Base-by-base conservation (phyloP, 2,113 vertebrate species). In the Anhinga rufa region DNA sequence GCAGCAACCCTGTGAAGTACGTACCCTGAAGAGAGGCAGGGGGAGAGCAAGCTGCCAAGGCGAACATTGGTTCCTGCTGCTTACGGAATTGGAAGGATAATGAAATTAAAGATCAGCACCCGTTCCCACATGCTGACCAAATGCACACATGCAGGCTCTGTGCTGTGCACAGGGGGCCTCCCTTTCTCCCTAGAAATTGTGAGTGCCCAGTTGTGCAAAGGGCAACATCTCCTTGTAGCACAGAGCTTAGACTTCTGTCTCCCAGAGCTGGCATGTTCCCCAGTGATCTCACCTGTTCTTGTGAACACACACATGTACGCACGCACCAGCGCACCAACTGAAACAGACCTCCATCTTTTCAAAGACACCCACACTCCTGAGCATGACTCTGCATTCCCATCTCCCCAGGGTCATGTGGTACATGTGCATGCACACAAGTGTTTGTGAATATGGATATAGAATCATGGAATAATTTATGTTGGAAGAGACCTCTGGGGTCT, bases 51-150 rank as follows among this genome's bases (percentile, higher is more conserved):
- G 40, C 80, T 91, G 85, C 74, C 60, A 71, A 82, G 34, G 82
- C 57, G 72, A 79, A 69, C 57, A 14, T 1, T 87, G 69, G 28
- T 57, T 84, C 32, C 42, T 76, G 84, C 32, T 87, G 78, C 90
- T 28, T 20, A 1, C 3, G 5, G 79, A 40, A 7, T 2, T 68
- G 82, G 61, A 42, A 64, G 51, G 49, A 7, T 74, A 34, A 51
- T 25, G n/a, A 38, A 65, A 61, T 34, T 9, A 60, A 87, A 71
- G 74, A 46, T 68, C 14, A 52, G 42, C 36, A 42, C 57, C 75
- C 2, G 0, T 49, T 75, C 36, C 64, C 44, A 15, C 17, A 0
- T 19, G 42, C 48, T 68, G 86, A 11, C 42, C 12, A 1, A n/a
- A 54, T 12, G 28, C 48, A 70, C 24, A 3, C 16, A 0, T 9